Evolutionary conservation across 1,140 invertebrate species (phyloP), one percentile per base, ranked within the genome.

Genomic region (Pinna nobilis): DNA sequence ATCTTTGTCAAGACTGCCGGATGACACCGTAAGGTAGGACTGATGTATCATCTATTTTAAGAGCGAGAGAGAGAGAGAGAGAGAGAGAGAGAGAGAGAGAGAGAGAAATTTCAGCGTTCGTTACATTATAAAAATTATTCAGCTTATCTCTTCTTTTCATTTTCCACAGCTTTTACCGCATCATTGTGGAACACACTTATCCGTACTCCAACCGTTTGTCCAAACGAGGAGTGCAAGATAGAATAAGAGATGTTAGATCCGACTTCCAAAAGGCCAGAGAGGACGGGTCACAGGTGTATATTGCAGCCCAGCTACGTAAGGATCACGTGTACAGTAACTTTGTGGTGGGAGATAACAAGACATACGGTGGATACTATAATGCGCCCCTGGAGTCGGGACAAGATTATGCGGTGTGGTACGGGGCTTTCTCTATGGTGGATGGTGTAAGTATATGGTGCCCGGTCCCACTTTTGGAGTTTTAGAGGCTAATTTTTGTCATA

Each of bases 351-450:
- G 93, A 96, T 89, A 92, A 92, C 25, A 90, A 89, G 61, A 92
- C 89, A 6, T 95, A 95, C 84, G 93, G 94, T 72, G 92, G 92
- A 0, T 97, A 92, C 85, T 93, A 92, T 66, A 97, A 97, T 90
- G 93, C 92, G 13, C 95, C 94, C 1, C 86, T 97, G 25, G 89
- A 93, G 49, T 84, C 91, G 44, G 89, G 91, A 20, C 88, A 85
- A 30, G 78, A 93, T 80, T 93, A 94, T 77, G 92, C 94, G 74
- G 90, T 97, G 6, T 93, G 93, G 51, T 83, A 95, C 51, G 94
- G 93, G 23, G 84, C 82, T 9, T 83, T 71, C 47, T 81, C 80
- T 9, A 75, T 72, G 15, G 74, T 83, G 18, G 84, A 85, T 67
- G 83, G 83, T 65, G 83, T 85, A 65, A 76, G 77, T 64, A 2